Conservation (phyloP, 2,888 invertebrate genomes). For the Norana najaformis region DNA sequence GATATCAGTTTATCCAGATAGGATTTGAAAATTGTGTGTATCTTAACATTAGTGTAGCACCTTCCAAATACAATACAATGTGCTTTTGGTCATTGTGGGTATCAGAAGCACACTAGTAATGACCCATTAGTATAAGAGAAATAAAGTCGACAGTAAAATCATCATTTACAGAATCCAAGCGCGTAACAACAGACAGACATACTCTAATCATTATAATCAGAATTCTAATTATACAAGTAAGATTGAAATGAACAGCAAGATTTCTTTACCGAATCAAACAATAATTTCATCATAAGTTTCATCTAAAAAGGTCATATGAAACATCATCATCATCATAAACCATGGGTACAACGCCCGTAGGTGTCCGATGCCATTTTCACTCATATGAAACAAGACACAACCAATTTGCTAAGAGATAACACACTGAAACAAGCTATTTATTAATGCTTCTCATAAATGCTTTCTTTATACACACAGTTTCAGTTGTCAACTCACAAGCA, state of each 20-base stretch:
- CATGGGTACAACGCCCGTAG: too few relatives aligned
- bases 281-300: neutral
- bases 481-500: neutral
- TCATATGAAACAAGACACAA: neutral
- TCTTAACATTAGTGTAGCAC: too few relatives aligned
- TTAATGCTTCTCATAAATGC: neutral
- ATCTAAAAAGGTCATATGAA: neutral
- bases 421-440: neutral
- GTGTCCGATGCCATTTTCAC: too few relatives aligned
- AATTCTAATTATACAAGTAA: neutral
- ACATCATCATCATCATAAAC: too few relatives aligned
- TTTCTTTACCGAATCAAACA: neutral
- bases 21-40: too few relatives aligned
- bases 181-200: neutral
- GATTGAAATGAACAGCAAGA: neutral
- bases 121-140: neutral
- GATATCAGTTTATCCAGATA: too few relatives aligned
- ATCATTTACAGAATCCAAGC: neutral
- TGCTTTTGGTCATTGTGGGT: too few relatives aligned
- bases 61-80: too few relatives aligned
- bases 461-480: neutral
- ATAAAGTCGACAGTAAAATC: neutral
- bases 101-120: neutral
- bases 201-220: neutral
- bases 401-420: neutral